Conservation (phyloP, 1,140 invertebrate genomes). For the Dendrolimus punctatus region DNA sequence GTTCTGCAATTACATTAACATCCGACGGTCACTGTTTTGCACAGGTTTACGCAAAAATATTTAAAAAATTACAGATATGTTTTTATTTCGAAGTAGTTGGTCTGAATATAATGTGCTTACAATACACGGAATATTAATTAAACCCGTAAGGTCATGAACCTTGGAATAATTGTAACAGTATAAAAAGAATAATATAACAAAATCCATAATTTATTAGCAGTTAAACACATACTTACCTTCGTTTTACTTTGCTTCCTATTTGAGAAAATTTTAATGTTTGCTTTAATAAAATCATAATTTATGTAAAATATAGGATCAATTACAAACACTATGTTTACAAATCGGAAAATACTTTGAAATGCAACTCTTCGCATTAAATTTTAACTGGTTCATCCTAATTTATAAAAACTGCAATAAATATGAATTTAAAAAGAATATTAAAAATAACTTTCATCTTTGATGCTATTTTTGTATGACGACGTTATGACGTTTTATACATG, state of each 20-base stretch:
- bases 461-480: constrained; percentile 55
- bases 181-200: constrained; percentile 8
- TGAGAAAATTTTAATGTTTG: constrained; percentile 57
- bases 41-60: constrained; percentile 1
- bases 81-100: neutral
- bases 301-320: constrained; percentile 41
- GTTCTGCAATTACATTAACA: constrained; percentile 37
- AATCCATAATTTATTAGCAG: constrained; percentile 6
- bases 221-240: constrained; percentile 36
- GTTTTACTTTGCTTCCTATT: constrained; percentile 57
- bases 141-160: constrained; percentile 30
- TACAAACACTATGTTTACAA: constrained; percentile 28
- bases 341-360: constrained; percentile 26
- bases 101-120: neutral
- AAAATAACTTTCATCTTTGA: constrained; percentile 69
- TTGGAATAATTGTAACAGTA: constrained; percentile 19
- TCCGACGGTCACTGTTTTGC: constrained; percentile 1
- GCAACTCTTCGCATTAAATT: constrained; percentile 23
- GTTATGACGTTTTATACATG: constrained; percentile 21
- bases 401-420: constrained; percentile 25
- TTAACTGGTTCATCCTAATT: constrained; percentile 35
- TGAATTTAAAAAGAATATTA: constrained; percentile 50
- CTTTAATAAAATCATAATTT: constrained; percentile 66
- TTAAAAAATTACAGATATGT: neutral
- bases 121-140: constrained; percentile 19